A percentile compares a stretch with the other conserved stretches of the same genome.
phyloP scores from a whole-genome alignment of 2,113 vertebrate species.

The Actenoides lindsayi region DNA sequence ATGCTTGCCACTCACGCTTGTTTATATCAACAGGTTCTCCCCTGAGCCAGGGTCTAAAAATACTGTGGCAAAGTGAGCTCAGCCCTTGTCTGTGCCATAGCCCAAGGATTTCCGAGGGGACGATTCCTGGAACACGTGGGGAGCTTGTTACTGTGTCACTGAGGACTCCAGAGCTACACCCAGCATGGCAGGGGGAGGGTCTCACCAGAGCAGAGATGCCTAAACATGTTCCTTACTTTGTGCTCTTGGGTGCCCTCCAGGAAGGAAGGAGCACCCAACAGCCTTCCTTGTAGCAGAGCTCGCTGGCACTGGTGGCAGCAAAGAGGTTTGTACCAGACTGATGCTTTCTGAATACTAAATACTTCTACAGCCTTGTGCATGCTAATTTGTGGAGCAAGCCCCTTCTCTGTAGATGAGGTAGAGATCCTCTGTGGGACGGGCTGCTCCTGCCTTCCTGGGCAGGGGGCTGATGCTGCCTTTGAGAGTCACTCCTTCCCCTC shows the following conservation, averaged over 20 bases:
- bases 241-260: not conserved
- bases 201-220: not conserved
- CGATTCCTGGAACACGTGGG: not conserved
- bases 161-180: no score
- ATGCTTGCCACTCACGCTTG: not conserved
- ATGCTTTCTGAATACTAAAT: not conserved
- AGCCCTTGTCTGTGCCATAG: not conserved
- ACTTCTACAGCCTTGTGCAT: not conserved
- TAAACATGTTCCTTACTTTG: not conserved
- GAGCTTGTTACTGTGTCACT: not conserved
- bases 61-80: not conserved
- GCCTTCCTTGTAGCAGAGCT: not conserved
- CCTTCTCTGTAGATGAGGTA: not conserved
- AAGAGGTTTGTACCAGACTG: not conserved
- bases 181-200: no score
- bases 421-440: not conserved
- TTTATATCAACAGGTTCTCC: not conserved
- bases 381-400: not conserved
- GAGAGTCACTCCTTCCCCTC: not conserved
- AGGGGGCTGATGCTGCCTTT: not conserved
- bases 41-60: constrained; percentile 15
- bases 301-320: not conserved
- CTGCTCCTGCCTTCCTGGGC: not conserved
- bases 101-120: not conserved
- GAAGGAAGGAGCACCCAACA: not conserved